Evolutionary conservation across 2,113 vertebrate species (phyloP).

Genomic region (Parotia lawesii): DNA sequence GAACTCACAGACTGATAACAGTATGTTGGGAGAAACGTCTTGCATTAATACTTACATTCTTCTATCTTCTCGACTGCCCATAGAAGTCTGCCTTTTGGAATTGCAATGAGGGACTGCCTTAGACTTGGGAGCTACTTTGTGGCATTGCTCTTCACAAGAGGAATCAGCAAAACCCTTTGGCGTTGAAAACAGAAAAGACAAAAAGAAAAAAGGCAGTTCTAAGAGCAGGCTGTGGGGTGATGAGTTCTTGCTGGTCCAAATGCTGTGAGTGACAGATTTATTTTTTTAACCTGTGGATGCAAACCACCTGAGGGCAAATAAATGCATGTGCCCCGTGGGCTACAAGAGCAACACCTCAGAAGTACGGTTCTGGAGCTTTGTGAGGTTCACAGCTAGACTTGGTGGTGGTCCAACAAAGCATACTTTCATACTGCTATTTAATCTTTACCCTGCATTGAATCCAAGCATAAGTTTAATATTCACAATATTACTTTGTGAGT

Average conservation of each 20-base stretch:
- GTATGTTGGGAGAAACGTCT: neutral
- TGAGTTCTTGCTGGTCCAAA: neutral
- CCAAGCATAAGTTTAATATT: neutral
- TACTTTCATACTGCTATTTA: neutral
- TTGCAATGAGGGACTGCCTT: neutral
- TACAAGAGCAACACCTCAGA: neutral
- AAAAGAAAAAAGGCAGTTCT: neutral
- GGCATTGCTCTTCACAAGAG: neutral
- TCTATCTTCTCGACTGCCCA: neutral
- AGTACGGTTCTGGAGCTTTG: neutral
- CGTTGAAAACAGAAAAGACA: neutral
- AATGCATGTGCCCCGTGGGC: neutral
- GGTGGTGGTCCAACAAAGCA: neutral
- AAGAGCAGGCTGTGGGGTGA: neutral
- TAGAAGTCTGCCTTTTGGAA: neutral
- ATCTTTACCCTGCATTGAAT: neutral
- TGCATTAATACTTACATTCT: neutral
- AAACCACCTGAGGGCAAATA: neutral
- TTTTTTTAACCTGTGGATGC: neutral
- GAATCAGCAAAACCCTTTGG: neutral
- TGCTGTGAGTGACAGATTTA: rapidly evolving
- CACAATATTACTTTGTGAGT: neutral
- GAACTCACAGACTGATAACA: neutral
- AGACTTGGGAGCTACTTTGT: neutral
- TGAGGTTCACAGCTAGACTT: neutral